Percentiles rank a stretch among this genome's conserved stretches.
Conservation (phyloP, 2,113 vertebrate genomes). For the Chionomys nivalis region DNA sequence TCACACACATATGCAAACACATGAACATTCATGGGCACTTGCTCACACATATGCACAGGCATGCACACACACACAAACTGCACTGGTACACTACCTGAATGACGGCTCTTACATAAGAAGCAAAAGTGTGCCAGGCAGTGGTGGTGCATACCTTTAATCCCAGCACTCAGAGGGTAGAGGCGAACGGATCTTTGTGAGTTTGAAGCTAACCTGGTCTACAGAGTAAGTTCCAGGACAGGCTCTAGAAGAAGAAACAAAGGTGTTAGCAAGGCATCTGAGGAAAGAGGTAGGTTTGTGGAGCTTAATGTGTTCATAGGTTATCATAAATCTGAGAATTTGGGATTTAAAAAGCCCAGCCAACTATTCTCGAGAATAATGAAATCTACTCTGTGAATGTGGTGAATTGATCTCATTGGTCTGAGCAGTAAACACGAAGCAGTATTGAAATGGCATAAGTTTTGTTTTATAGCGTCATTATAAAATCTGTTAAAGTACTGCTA, state of each 20-base stretch:
- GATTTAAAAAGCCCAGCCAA: neutral
- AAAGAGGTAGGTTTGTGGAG: accelerated
- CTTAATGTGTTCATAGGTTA: neutral
- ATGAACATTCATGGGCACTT: neutral
- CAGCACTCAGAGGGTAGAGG: too few species aligned
- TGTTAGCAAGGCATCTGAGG: too few species aligned
- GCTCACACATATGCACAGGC: neutral
- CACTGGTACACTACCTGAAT: neutral
- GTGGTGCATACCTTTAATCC: too few species aligned
- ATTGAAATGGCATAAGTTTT: neutral
- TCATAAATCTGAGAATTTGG: neutral
- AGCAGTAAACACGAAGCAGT: constrained; percentile 1
- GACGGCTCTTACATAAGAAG: neutral
- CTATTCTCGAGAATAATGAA: neutral
- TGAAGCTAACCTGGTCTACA: too few species aligned
- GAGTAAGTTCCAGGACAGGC: too few species aligned
- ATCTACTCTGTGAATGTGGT: neutral
- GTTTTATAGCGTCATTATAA: constrained; percentile 6
- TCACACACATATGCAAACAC: neutral
- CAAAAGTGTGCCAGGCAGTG: neutral
- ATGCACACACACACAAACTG: neutral
- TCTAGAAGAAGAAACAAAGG: neutral
- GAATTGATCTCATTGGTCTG: constrained; percentile 15
- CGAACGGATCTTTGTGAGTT: too few species aligned
- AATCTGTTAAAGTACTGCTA: neutral